These are phyloP conservation scores for Rhynchomys soricoides DNA, from an alignment of 2,113 vertebrate genomes.

Conservation along the genomic window DNA sequence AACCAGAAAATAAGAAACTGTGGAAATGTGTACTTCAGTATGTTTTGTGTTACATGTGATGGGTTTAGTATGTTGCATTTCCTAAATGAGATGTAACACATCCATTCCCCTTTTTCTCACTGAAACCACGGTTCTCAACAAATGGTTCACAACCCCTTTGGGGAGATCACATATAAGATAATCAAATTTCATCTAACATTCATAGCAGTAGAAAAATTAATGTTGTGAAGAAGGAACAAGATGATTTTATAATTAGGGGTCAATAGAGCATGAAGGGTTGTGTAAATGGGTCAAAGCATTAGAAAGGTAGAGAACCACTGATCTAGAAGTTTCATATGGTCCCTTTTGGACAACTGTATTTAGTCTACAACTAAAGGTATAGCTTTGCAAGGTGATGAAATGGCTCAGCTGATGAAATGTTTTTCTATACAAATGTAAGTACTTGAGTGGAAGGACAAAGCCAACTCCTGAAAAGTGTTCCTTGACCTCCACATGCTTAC, in stretches of 20 bases:
- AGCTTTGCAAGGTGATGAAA: neutral
- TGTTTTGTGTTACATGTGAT: conserved; percentile 7
- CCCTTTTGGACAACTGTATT: neutral
- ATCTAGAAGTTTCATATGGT: neutral
- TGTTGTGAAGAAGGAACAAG: neutral
- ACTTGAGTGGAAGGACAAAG: neutral
- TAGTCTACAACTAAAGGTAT: neutral
- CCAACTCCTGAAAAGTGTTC: neutral
- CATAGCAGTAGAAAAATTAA: neutral
- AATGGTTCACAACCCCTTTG: neutral
- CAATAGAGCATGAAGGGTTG: neutral
- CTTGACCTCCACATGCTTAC: neutral
- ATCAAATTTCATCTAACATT: neutral
- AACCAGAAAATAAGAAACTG: neutral
- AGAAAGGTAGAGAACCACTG: neutral
- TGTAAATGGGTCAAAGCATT: neutral
- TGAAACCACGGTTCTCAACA: neutral
- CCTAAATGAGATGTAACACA: neutral
- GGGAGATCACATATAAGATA: neutral
- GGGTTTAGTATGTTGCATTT: neutral
- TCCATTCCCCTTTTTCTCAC: neutral
- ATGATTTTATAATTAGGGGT: neutral
- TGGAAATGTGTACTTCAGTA: neutral
- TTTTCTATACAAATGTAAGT: neutral
- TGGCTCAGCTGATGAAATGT: neutral